Evolutionary conservation across 2,113 vertebrate species (phyloP), one percentile per base, ranked within the genome.

Genomic region (Hucho hucho): DNA sequence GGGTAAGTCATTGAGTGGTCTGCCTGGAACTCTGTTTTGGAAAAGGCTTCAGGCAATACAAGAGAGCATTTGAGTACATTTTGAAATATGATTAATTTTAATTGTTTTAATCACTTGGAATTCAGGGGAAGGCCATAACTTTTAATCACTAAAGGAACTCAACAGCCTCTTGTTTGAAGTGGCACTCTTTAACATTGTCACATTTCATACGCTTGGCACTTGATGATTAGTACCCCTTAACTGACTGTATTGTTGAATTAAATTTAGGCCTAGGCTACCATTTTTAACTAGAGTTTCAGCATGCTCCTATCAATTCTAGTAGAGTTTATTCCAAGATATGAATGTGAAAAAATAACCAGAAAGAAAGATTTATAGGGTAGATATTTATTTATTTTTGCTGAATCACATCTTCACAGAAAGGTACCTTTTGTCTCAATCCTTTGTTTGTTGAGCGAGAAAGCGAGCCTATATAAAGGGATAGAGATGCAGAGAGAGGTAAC

Each of bases 21-120:
- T 79, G 70, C 78, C 78, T 82, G 81, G 63, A 74, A 59, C 64
- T 53, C 76, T 46, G 13, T 83, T 83, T 81, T 84, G 53, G 81
- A 47, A 84, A 83, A 78, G 56, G 79, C 84, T 90, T 83, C 81
- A 81, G 81, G 72, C 58, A 73, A 87, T 80, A 84, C 78, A 69
- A 78, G 49, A 4, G 80, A 88, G 81, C 80, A 56, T 79, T 88
- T 87, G 72, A 80, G 73, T 81, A 88, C 89, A 92, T 91, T 80
- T 80, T 85, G 78, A 89, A 87, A 86, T 90, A 90, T 91, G 92
- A 93, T 93, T 93, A 89, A 92, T 92, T 87, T 70, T 82, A 88
- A 93, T 92, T 93, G 90, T 93, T 93, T 92, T 93, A 93, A 93
- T 93, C 88, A 90, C 83, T 80, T 70, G 74, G 81, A 84, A 91